Conservation (phyloP, 2,888 invertebrate species). For the Cantharis rustica region DNA sequence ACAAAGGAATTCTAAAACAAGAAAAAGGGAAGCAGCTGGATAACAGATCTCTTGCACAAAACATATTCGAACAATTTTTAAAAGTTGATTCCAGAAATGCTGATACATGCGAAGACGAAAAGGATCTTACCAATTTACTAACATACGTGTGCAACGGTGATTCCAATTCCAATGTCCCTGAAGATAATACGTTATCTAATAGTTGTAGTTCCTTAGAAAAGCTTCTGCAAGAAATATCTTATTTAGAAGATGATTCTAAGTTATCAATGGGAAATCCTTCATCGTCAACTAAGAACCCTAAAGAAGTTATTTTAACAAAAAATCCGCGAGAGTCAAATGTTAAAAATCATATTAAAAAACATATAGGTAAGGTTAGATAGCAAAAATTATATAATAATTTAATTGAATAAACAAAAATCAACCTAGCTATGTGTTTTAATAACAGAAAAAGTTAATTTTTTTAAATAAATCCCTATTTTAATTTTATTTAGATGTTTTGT, state of each 20-base stretch:
- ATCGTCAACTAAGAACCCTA: neutral
- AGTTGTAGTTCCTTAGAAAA: slow-evolving; percentile 45
- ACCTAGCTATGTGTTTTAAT: neutral
- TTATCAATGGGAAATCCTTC: neutral
- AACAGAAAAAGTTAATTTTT: neutral
- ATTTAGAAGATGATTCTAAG: neutral
- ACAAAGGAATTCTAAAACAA: slow-evolving; percentile 14
- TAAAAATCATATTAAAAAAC: neutral
- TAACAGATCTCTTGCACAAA: slow-evolving; percentile 35
- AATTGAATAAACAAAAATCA: neutral
- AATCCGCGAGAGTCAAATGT: slow-evolving; percentile 10
- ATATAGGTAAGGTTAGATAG: slow-evolving; percentile 1
- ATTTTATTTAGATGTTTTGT: neutral
- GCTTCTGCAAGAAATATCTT: slow-evolving; percentile 46
- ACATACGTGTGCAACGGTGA: slow-evolving; percentile 27
- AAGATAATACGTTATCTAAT: neutral
- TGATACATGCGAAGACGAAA: slow-evolving; percentile 28
- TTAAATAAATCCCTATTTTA: neutral
- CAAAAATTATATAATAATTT: neutral
- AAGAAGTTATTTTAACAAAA: neutral
- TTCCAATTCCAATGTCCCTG: slow-evolving; percentile 15
- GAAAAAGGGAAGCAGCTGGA: slow-evolving; percentile 7
- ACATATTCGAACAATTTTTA: slow-evolving; percentile 46
- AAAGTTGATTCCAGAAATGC: slow-evolving; percentile 36
- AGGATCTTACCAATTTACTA: slow-evolving; percentile 12